Evolutionary conservation across 1,140 invertebrate species (phyloP).

Genomic region (Heliconius eleuchia): DNA sequence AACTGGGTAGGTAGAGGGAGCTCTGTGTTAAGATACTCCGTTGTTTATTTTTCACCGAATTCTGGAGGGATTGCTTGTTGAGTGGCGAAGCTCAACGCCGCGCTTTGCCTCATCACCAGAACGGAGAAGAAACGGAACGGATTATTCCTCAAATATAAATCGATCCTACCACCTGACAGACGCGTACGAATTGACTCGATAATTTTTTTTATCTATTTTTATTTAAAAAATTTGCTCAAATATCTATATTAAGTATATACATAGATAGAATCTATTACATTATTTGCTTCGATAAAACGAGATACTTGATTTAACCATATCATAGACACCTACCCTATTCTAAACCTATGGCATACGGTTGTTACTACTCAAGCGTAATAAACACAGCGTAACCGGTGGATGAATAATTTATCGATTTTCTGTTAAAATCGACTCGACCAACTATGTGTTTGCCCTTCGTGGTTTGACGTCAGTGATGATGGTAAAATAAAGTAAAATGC

Average conservation of each 20-base stretch:
- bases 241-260: background rate
- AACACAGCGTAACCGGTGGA: constrained; percentile 39
- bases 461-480: constrained; percentile 53
- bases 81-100: no score
- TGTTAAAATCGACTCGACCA: constrained; percentile 49
- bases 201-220: no score
- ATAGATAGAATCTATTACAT: background rate
- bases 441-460: constrained; percentile 44
- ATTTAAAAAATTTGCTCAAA: no score
- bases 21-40: no score
- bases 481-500: constrained; percentile 30
- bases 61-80: no score
- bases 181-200: no score
- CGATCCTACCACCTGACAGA: no score
- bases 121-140: no score
- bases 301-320: background rate
- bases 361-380: constrained; percentile 34
- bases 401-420: constrained; percentile 63
- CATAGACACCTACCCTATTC: background rate
- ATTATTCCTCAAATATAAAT: no score
- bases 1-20: no score
- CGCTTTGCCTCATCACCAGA: no score
- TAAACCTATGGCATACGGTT: constrained; percentile 17
- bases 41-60: no score
- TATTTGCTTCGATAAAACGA: background rate